These are phyloP conservation scores for Cherax quadricarinatus DNA, from an alignment of 1,140 invertebrate species.

Conservation along the genomic window DNA sequence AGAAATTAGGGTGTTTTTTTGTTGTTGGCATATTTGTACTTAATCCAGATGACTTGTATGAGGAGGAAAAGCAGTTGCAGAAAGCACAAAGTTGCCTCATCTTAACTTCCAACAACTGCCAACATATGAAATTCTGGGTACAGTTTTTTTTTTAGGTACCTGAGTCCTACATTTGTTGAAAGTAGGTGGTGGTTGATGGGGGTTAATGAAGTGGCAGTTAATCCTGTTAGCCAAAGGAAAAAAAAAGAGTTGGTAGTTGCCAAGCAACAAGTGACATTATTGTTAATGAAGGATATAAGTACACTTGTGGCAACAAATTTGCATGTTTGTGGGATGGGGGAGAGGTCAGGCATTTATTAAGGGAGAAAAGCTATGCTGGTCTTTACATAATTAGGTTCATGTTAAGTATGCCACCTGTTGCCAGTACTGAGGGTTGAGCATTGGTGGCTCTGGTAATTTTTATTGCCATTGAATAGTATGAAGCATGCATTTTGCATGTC, in stretches of 20 bases:
- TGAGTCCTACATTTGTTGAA: background rate
- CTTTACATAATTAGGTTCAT: background rate
- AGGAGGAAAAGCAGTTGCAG: background rate
- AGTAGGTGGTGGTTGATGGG: conserved; percentile 8
- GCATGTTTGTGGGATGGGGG: conserved; percentile 14
- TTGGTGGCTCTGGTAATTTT: conserved; percentile 10
- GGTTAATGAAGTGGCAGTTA: conserved; percentile 34
- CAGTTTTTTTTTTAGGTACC: background rate
- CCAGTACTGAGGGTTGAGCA: conserved; percentile 20
- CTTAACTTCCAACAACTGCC: conserved; percentile 27
- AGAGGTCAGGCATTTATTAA: background rate
- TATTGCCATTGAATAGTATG: conserved; percentile 30
- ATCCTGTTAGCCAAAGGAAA: conserved; percentile 12
- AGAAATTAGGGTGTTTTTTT: conserved; percentile 41
- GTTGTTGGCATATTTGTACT: conserved; percentile 65
- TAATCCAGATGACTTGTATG: conserved; percentile 45
- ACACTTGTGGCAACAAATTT: conserved; percentile 37
- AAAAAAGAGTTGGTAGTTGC: conserved; percentile 32
- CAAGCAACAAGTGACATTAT: conserved; percentile 49
- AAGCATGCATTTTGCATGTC: conserved; percentile 38
- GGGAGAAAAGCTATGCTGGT: background rate
- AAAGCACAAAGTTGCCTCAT: conserved; percentile 58
- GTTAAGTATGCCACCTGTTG: conserved; percentile 43
- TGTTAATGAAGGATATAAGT: conserved; percentile 40
- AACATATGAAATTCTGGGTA: conserved; percentile 7